A percentile compares a stretch with the other conserved stretches of the same genome.
Evolutionary conservation across 2,888 invertebrate genomes (phyloP).

Genomic region (Leucophenga montana): DNA sequence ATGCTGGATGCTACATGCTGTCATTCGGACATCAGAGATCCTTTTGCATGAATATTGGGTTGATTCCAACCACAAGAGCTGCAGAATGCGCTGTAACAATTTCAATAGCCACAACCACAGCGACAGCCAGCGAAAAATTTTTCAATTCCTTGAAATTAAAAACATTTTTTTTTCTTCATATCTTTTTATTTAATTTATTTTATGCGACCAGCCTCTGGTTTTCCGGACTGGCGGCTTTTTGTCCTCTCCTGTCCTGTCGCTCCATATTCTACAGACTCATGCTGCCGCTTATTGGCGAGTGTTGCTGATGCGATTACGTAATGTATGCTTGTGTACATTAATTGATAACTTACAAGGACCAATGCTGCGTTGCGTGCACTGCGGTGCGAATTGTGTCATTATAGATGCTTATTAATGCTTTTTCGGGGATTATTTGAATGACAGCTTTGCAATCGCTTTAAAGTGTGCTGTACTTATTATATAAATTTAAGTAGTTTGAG

Average conservation of each 20-base stretch:
- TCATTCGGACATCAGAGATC: neutral
- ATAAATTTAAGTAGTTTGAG: too few species aligned
- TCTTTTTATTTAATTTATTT: conserved; percentile 18
- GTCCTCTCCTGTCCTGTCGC: too few species aligned
- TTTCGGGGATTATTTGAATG: too few species aligned
- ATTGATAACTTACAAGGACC: conserved; percentile 16
- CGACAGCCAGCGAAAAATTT: conserved; percentile 45
- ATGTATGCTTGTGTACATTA: conserved; percentile 13
- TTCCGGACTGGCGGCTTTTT: too few species aligned
- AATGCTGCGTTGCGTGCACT: too few species aligned
- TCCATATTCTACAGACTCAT: too few species aligned
- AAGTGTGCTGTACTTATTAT: neutral
- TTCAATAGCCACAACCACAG: conserved; percentile 34
- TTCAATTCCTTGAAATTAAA: conserved; percentile 55
- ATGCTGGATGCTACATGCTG: neutral
- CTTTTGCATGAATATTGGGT: neutral
- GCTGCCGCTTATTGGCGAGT: neutral
- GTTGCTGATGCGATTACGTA: conserved; percentile 13
- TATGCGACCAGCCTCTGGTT: too few species aligned
- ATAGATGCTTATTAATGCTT: conserved; percentile 11
- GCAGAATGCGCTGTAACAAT: conserved; percentile 26
- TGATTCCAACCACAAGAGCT: neutral
- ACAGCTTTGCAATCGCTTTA: neutral
- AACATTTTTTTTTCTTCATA: conserved; percentile 28
- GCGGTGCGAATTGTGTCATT: conserved; percentile 1